Percentiles rank a stretch among this genome's conserved stretches.
These are phyloP conservation scores for Noctua pronuba DNA, from an alignment of 2,888 invertebrate species.

Conservation along the genomic window DNA sequence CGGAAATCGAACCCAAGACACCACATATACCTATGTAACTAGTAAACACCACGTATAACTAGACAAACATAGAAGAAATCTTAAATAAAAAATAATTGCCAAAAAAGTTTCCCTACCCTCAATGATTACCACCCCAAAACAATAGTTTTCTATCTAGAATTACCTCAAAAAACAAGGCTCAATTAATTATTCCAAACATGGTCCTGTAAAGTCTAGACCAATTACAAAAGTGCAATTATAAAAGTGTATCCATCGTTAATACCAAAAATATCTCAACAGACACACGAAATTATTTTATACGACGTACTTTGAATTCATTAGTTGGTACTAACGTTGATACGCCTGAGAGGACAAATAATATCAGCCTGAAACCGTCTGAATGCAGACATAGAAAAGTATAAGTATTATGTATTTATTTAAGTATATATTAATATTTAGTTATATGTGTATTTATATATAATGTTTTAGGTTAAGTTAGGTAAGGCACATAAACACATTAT, in stretches of 20 bases:
- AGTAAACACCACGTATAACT: no score
- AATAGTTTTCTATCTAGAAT: background rate
- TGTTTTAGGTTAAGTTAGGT: no score
- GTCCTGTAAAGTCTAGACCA: constrained; percentile 20
- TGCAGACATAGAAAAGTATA: background rate
- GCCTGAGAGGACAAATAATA: background rate
- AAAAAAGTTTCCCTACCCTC: background rate
- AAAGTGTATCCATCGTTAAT: constrained; percentile 29
- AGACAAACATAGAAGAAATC: background rate
- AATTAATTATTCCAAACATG: constrained; percentile 6
- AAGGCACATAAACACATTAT: no score
- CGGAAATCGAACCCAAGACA: background rate
- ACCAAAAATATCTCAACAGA: constrained; percentile 43
- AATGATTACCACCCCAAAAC: background rate
- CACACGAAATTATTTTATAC: constrained; percentile 51
- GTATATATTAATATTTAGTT: no score
- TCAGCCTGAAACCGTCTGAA: background rate
- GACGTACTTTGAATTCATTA: constrained; percentile 55
- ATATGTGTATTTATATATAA: no score
- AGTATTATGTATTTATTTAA: no score
- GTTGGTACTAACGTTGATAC: constrained; percentile 44
- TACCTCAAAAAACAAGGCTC: background rate
- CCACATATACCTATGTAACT: no score
- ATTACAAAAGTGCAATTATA: constrained; percentile 25
- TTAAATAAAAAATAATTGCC: background rate